A percentile compares a stretch with the other conserved stretches of the same genome.
phyloP scores from a whole-genome alignment of 2,797 vertebrate genomes.

The Eospalax fontanierii region DNA sequence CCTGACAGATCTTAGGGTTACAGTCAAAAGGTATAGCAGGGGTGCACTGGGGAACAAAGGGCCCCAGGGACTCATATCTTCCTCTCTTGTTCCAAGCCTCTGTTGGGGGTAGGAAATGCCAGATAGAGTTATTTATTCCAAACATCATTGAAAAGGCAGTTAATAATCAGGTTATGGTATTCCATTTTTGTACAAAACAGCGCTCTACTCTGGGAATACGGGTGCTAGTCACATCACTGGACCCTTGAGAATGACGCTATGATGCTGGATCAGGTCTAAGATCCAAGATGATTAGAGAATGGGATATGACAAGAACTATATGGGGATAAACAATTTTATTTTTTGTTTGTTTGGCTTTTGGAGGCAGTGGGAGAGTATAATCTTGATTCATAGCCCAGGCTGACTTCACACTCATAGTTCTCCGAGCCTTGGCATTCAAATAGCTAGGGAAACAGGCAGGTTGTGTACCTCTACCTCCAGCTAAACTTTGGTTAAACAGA shows the following conservation, averaged over 20 bases:
- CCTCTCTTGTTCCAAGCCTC: constrained; percentile 5
- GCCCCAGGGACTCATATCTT: not conserved
- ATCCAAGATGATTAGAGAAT: constrained; percentile 64
- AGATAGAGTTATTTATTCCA: constrained; percentile 54
- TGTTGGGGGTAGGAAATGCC: not conserved
- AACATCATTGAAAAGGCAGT: not conserved
- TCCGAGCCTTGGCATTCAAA: not conserved
- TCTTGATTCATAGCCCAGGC: not conserved
- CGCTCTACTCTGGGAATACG: not conserved
- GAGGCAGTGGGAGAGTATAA: not conserved
- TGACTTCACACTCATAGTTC: not conserved
- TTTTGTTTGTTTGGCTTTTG: not conserved
- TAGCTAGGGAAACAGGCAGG: not conserved
- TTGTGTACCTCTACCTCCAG: not conserved
- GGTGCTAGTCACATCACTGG: constrained; percentile 35
- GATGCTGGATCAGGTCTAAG: constrained; percentile 53
- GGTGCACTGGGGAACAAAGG: constrained; percentile 1
- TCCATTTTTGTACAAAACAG: constrained; percentile 61
- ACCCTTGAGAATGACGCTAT: constrained; percentile 49
- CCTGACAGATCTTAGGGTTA: constrained; percentile 13
- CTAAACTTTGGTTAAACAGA: not conserved
- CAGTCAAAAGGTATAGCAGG: not conserved
- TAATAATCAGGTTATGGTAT: constrained; percentile 53
- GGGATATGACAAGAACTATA: not conserved
- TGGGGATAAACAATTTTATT: not conserved